Percentiles rank a stretch among this genome's conserved stretches.
These are phyloP conservation scores for Semicossyphus pulcher DNA, from an alignment of 2,113 vertebrate species.

Conservation along the genomic window DNA sequence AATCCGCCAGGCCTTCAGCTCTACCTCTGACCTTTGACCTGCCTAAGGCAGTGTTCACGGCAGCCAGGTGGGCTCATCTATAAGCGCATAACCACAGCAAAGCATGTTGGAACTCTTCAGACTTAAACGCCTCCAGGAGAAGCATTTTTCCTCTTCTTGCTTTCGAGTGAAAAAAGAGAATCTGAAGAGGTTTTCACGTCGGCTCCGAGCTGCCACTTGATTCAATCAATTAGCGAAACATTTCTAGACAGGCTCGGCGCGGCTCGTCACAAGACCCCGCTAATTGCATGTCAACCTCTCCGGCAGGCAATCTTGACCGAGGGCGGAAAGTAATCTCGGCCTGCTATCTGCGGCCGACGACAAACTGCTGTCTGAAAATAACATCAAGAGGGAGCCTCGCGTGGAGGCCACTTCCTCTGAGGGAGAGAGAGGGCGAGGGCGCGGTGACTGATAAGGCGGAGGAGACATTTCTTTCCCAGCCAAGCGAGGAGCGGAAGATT, in stretches of 20 bases:
- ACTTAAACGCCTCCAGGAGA: constrained; percentile 10
- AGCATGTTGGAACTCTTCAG: constrained; percentile 26
- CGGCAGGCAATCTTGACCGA: constrained; percentile 33
- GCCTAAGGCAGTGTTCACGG: constrained; percentile 6
- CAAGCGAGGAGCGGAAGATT: constrained; percentile 20
- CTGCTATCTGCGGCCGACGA: constrained; percentile 72
- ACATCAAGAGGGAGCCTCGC: constrained; percentile 71
- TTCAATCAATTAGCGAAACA: constrained; percentile 50
- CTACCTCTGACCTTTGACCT: constrained; percentile 51
- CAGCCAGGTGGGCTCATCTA: constrained; percentile 40
- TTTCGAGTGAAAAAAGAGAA: neutral
- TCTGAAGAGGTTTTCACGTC: constrained; percentile 29
- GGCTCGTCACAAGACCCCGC: constrained; percentile 51
- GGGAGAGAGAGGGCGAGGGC: constrained; percentile 59
- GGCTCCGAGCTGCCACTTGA: constrained; percentile 7
- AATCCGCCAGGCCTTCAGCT: neutral
- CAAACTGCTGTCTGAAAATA: constrained; percentile 78
- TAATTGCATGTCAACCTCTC: constrained; percentile 59
- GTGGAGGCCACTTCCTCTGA: constrained; percentile 77
- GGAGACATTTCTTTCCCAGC: constrained; percentile 60
- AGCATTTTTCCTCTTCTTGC: neutral
- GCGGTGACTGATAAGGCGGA: constrained; percentile 77
- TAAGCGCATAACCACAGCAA: constrained; percentile 1
- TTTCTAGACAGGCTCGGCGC: constrained; percentile 29
- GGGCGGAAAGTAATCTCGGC: constrained; percentile 60